phyloP scores from a whole-genome alignment of 1,140 invertebrate species.

The Metopolophium dirhodum region DNA sequence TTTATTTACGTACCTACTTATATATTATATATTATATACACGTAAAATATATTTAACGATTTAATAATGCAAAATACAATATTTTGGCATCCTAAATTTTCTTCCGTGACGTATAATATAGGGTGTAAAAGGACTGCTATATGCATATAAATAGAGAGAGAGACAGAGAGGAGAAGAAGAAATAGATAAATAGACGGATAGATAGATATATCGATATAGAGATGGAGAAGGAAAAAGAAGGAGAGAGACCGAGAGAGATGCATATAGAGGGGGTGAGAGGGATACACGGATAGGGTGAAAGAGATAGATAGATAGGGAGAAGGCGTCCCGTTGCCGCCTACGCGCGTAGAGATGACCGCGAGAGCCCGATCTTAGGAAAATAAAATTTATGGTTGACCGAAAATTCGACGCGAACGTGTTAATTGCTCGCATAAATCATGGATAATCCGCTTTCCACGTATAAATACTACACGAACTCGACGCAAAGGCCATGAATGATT shows the following conservation, averaged over 20 bases:
- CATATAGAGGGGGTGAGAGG: no score
- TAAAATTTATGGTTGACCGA: constrained; percentile 31
- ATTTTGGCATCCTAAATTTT: neutral
- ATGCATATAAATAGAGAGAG: no score
- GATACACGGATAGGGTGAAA: no score
- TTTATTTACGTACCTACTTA: neutral
- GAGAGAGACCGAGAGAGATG: no score
- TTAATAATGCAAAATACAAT: neutral
- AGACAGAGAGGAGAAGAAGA: no score
- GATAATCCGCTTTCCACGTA: neutral
- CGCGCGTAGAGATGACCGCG: neutral
- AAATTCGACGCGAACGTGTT: constrained; percentile 18
- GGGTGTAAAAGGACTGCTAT: no score
- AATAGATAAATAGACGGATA: no score
- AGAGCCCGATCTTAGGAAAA: neutral
- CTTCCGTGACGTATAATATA: neutral
- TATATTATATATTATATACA: no score
- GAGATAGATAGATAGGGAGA: neutral
- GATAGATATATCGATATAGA: no score
- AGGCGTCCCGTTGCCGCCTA: neutral
- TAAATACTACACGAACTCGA: neutral
- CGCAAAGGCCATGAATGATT: neutral
- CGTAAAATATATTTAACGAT: neutral
- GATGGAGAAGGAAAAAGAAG: no score
- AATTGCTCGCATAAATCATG: constrained; percentile 12